Percentiles rank a stretch among this genome's conserved stretches.
Conservation (phyloP, 2,888 invertebrate species). For the Melanchra persicariae region DNA sequence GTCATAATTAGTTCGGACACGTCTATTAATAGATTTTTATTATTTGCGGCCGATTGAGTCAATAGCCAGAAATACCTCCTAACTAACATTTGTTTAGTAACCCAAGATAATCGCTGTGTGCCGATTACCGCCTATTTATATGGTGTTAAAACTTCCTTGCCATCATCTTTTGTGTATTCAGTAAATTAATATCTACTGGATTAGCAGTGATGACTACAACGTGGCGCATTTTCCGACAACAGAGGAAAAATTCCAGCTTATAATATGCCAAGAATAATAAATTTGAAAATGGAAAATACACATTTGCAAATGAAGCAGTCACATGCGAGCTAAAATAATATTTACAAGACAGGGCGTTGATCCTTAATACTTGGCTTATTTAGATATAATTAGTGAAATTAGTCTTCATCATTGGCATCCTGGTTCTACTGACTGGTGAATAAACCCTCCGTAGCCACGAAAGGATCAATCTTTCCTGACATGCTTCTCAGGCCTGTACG, state of each 20-base stretch:
- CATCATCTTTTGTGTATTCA: neutral
- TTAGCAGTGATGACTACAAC: neutral
- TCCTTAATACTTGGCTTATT: neutral
- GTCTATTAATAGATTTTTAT: slow-evolving; percentile 40
- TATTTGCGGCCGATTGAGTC: slow-evolving; percentile 37
- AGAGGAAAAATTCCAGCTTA: neutral
- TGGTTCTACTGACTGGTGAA: no score
- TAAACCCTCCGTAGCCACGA: no score
- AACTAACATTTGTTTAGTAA: slow-evolving; percentile 43
- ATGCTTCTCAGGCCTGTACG: no score
- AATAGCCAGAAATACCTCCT: slow-evolving; percentile 32
- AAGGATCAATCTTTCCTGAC: no score
- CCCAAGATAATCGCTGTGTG: slow-evolving; percentile 42
- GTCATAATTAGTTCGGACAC: slow-evolving; percentile 2
- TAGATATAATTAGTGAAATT: neutral
- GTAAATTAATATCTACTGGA: neutral
- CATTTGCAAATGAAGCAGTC: neutral
- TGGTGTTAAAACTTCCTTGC: slow-evolving; percentile 14
- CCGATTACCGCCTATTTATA: slow-evolving; percentile 24
- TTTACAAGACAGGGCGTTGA: neutral
- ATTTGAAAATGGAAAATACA: neutral
- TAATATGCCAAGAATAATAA: neutral
- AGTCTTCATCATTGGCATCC: no score
- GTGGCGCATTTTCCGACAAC: neutral
- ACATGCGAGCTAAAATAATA: neutral